Evolutionary conservation across 2,888 invertebrate species (phyloP), one percentile per base, ranked within the genome.

Genomic region (Druceiella hillmani): DNA sequence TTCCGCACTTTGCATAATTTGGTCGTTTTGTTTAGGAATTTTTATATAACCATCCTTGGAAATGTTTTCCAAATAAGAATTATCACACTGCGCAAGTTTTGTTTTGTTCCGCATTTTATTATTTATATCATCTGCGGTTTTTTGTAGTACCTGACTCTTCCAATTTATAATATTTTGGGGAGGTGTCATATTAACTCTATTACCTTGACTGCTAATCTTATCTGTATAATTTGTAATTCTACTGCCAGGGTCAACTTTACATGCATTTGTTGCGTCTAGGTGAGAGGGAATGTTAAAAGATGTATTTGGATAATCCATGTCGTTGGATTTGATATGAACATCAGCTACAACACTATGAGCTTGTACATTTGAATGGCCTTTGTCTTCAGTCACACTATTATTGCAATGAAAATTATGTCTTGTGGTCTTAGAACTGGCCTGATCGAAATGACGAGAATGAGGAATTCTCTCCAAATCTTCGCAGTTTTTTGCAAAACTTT

Each of bases 31-130:
- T 48, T 69, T 70, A 14, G 62, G 58, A 17, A 71, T 57, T 48
- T 64, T 70, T 1, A 72, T 66, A 43, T 71, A 71, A n/a, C 72
- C 71, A 33, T 72, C 71, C 45, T 69, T 69, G 20, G 68, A 64
- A 48, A 71, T 71, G 27, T 38, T 43, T 17, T 72, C 72, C 39
- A 71, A 50, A 5, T 65, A 55, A 43, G 66, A 66, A 4, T 24
- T 38, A 22, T 30, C 42, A 1, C 60, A 58, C 38, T 62, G 62
- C 10, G 65, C 56, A 57, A 66, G 62, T 52, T 70, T 66, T 45
- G 62, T 66, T 38, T 70, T 70, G 6, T 65, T 51, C 24, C 59
- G 57, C 2, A 62, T 61, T 46, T 66, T 55, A 49, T 64, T 68
- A 44, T 63, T 56, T 15, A 70, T 66, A 40, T 70, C 70, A 24